These are phyloP conservation scores for Colaptes auratus DNA, from an alignment of 2,113 vertebrate genomes.

Conservation along the genomic window DNA sequence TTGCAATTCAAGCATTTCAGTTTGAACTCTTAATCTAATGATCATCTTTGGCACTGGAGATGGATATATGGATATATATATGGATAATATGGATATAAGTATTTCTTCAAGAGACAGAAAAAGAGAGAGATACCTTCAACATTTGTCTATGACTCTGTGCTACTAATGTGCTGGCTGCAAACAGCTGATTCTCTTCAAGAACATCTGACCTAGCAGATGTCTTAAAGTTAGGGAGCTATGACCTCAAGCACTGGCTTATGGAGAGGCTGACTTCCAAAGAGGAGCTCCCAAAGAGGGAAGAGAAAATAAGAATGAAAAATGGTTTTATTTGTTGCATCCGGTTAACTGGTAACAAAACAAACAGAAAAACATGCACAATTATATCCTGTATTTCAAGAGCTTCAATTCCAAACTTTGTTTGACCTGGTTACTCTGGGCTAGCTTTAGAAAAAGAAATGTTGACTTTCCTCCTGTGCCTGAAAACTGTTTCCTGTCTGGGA, in stretches of 20 bases:
- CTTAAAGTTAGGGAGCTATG: slow-evolving; percentile 27
- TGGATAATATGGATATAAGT: too few relatives aligned
- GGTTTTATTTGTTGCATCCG: slow-evolving; percentile 59
- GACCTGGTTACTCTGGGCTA: slow-evolving; percentile 56
- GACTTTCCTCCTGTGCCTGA: slow-evolving; percentile 38
- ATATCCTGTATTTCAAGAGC: slow-evolving; percentile 60
- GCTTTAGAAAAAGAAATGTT: slow-evolving; percentile 64
- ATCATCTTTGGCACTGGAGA: neutral
- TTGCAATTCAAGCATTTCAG: neutral
- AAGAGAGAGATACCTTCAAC: neutral
- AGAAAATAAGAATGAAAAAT: slow-evolving; percentile 49
- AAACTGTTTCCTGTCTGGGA: slow-evolving; percentile 66
- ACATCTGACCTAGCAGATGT: slow-evolving; percentile 54
- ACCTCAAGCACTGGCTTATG: slow-evolving; percentile 48
- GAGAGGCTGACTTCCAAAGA: slow-evolving; percentile 26
- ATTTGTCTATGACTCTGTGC: neutral
- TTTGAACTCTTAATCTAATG: neutral
- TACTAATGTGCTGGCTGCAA: neutral
- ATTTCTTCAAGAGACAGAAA: neutral
- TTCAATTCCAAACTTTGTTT: slow-evolving; percentile 53
- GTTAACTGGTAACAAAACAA: slow-evolving; percentile 61
- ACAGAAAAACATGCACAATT: slow-evolving; percentile 47
- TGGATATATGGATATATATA: neutral
- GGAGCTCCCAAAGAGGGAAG: slow-evolving; percentile 47
- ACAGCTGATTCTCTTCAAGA: slow-evolving; percentile 57